A percentile compares a stretch with the other conserved stretches of the same genome.
These are phyloP conservation scores for Pocillopora grandis DNA, from an alignment of 92 coral and sea anemone genomes.

Conservation along the genomic window DNA sequence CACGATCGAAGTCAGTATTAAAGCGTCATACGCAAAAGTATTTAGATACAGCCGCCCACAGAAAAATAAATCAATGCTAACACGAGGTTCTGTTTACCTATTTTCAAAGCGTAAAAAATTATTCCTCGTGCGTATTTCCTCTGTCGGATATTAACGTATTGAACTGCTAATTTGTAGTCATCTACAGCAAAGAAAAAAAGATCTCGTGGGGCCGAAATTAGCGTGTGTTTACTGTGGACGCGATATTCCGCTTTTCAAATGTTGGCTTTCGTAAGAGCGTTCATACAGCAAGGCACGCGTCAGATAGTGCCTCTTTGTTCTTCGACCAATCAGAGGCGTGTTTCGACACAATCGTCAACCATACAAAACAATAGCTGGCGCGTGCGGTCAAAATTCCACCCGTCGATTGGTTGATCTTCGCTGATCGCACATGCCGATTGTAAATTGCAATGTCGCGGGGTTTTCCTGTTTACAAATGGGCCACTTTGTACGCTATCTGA, in stretches of 20 bases:
- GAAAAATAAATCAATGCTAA: conserved; percentile 9
- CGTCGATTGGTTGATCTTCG: conserved; percentile 72
- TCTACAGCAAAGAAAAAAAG: conserved; percentile 36
- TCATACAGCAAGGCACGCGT: conserved; percentile 76
- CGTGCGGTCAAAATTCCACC: conserved; percentile 80
- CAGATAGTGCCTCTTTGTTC: conserved; percentile 81
- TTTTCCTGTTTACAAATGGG: conserved; percentile 66
- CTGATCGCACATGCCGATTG: conserved; percentile 82
- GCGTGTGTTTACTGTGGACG: conserved; percentile 47
- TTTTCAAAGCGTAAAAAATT: background rate
- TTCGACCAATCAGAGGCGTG: conserved; percentile 76
- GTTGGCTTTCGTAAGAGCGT: conserved; percentile 62
- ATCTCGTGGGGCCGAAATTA: conserved; percentile 55
- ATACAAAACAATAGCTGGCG: conserved; percentile 85
- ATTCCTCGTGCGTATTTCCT: conserved; percentile 59
- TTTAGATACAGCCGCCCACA: background rate
- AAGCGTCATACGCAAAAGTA: background rate
- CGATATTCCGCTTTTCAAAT: conserved; percentile 46
- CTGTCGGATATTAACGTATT: conserved; percentile 40
- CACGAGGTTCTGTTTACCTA: conserved; percentile 45
- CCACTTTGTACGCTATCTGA: conserved; percentile 37
- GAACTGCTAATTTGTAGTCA: conserved; percentile 60
- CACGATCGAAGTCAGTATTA: background rate
- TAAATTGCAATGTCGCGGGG: conserved; percentile 61
- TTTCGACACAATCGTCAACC: conserved; percentile 64